A percentile compares a stretch with the other conserved stretches of the same genome.
Conservation (phyloP, 2,113 vertebrate genomes). For the Myrmophylax atrothorax region DNA sequence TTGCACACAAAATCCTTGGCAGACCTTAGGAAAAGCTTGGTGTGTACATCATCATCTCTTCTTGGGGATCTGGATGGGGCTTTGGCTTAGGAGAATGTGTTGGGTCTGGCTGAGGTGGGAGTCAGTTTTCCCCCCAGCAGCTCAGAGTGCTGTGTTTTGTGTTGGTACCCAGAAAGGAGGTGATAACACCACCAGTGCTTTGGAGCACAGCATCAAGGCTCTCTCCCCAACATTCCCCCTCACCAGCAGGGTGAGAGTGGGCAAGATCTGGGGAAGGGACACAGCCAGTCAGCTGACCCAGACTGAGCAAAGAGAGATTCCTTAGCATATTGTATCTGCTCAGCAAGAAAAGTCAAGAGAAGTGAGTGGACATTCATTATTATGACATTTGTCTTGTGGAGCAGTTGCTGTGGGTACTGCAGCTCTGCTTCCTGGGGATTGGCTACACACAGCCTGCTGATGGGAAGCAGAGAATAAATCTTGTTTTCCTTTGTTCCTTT, state of each 20-base stretch:
- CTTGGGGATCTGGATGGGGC: background rate
- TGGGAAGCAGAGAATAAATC: background rate
- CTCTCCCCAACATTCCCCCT: no score
- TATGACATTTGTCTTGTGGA: background rate
- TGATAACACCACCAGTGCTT: background rate
- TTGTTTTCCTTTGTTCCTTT: background rate
- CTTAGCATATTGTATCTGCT: accelerated
- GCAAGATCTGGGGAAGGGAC: background rate
- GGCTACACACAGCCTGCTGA: background rate
- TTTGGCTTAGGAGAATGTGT: background rate
- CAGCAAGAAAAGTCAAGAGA: background rate
- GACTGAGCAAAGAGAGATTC: background rate
- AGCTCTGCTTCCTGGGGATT: background rate
- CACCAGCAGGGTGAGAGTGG: background rate
- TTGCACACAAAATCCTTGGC: background rate
- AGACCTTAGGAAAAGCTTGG: background rate
- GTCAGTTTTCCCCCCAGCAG: background rate
- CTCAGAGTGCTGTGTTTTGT: background rate
- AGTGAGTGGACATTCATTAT: background rate
- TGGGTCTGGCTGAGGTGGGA: background rate
- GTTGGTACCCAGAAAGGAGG: background rate
- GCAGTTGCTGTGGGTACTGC: accelerated
- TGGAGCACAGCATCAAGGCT: no score
- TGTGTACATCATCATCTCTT: accelerated
- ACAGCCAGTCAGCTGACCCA: background rate